Conservation (phyloP, 2,888 invertebrate species). For the Orthosia incerta region DNA sequence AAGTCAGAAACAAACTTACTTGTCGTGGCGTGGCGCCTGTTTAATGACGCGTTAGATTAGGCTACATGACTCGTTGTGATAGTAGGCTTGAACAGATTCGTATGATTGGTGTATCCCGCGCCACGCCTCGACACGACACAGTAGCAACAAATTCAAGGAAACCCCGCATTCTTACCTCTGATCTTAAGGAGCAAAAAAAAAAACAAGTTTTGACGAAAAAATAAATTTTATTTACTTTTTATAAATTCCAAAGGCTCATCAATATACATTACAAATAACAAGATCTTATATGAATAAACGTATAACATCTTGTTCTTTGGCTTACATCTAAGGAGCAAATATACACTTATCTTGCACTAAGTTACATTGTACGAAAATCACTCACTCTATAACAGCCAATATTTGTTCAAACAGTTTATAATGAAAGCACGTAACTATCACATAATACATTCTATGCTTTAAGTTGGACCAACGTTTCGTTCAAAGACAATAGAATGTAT, state of each 20-base stretch:
- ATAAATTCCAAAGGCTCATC: constrained; percentile 50
- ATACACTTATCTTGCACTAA: constrained; percentile 59
- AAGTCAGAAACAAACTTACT: too few relatives aligned
- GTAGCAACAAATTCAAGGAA: too few relatives aligned
- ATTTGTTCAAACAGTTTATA: constrained; percentile 53
- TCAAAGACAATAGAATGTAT: neutral
- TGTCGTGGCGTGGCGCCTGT: too few relatives aligned
- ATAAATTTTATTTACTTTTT: constrained; percentile 55
- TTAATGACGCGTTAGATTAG: too few relatives aligned
- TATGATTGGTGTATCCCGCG: too few relatives aligned
- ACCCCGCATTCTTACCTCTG: too few relatives aligned
- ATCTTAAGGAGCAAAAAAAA: neutral
- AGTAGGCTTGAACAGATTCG: too few relatives aligned
- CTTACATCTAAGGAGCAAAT: constrained; percentile 66
- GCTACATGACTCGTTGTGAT: too few relatives aligned
- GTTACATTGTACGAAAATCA: constrained; percentile 63
- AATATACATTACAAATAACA: constrained; percentile 35
- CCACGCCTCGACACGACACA: too few relatives aligned
- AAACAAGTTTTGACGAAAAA: constrained; percentile 42
- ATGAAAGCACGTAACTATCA: constrained; percentile 57
- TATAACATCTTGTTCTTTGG: constrained; percentile 64
- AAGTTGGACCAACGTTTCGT: constrained; percentile 16
- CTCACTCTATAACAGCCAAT: constrained; percentile 64
- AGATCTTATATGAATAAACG: too few relatives aligned
- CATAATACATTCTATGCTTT: constrained; percentile 39